Conservation (phyloP, 2,888 invertebrate species). For the Rhagophthalmus giganteus region DNA sequence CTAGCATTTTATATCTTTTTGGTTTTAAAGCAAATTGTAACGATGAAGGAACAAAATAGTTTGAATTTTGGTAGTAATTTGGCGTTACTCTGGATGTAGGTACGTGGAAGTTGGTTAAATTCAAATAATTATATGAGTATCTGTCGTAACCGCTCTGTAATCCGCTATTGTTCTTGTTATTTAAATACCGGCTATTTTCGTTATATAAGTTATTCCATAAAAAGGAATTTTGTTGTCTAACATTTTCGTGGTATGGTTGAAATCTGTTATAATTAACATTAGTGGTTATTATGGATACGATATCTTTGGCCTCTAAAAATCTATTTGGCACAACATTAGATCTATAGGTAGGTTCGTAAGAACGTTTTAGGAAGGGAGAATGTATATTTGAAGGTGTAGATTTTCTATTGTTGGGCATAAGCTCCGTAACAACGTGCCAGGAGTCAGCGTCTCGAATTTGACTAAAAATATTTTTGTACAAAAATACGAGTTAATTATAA, state of each 20-base stretch:
- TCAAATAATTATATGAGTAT: not conserved
- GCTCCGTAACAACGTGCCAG: not conserved
- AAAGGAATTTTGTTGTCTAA: not conserved
- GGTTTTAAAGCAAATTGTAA: not conserved
- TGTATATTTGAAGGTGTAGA: not conserved
- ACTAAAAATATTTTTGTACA: conserved; percentile 13
- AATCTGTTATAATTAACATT: not conserved
- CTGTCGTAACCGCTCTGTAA: not conserved
- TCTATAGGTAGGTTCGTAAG: not conserved
- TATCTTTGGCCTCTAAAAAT: not conserved
- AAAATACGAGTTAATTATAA: too few relatives aligned
- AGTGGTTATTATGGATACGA: not conserved
- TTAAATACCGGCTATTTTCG: not conserved
- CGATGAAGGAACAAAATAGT: not conserved
- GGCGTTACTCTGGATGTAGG: not conserved
- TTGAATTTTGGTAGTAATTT: not conserved
- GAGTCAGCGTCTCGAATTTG: not conserved
- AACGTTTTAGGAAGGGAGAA: not conserved
- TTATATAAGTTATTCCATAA: not conserved
- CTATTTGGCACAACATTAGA: not conserved
- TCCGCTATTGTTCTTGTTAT: not conserved
- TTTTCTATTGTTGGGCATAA: not conserved
- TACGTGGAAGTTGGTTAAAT: too few relatives aligned
- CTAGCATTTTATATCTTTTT: not conserved
- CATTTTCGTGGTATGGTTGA: not conserved